These are phyloP conservation scores for Dendrolimus punctatus DNA, from an alignment of 1,140 invertebrate species.

Conservation along the genomic window DNA sequence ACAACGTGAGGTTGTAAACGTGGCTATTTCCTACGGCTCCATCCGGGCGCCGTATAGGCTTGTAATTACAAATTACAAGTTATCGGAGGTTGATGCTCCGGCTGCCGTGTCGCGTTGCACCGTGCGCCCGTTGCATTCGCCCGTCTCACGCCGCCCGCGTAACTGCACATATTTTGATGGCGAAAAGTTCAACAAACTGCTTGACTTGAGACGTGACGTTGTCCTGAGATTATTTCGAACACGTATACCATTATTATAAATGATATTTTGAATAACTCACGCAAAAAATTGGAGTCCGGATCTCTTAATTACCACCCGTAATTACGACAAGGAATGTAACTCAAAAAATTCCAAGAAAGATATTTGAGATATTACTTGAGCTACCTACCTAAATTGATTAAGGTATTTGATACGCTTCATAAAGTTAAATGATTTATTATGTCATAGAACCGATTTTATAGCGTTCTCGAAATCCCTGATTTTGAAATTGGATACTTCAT, in stretches of 20 bases:
- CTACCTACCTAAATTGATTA: too few species aligned
- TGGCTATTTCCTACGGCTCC: conserved; percentile 45
- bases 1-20: conserved; percentile 37
- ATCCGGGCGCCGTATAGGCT: conserved; percentile 50
- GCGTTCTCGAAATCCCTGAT: too few species aligned
- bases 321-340: conserved; percentile 13
- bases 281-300: conserved; percentile 26
- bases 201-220: conserved; percentile 30
- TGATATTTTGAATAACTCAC: conserved; percentile 44
- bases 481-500: too few species aligned
- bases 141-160: conserved; percentile 18
- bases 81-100: conserved; percentile 63
- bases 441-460: too few species aligned
- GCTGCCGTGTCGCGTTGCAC: conserved; percentile 19
- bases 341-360: conserved; percentile 20
- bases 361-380: conserved; percentile 2
- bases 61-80: conserved; percentile 63
- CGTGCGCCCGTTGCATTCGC: conserved; percentile 32
- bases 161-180: conserved; percentile 42
- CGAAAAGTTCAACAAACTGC: conserved; percentile 54
- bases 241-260: conserved; percentile 36
- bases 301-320: conserved; percentile 26
- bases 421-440: too few species aligned
- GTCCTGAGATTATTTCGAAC: conserved; percentile 25
- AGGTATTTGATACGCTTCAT: too few species aligned